Base-by-base conservation (phyloP, 2,888 invertebrate genomes). In the Ommatoiulus sabulosus region DNA sequence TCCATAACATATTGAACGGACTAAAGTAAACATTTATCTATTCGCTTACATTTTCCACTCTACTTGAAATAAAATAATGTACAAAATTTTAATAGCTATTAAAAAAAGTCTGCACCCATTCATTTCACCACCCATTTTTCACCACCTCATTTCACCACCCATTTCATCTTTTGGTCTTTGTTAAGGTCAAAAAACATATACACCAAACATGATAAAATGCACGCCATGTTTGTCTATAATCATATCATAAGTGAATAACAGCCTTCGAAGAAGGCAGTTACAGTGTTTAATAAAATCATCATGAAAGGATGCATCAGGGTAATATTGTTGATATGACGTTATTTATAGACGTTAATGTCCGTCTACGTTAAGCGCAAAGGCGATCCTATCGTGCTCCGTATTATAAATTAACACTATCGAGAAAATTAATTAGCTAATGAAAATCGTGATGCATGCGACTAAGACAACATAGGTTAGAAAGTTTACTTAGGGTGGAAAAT, bases 241-340 rank as follows among this genome's bases (percentile, higher is more conserved):
- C 72, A 20, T 24, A 20, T 24, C 24, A 24, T 10, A 7, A 20
- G 72, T 72, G 20, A 63, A n/a, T 63, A n/a, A 63, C 0, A 63
- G 63, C 63, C 63, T 63, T 0, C 24, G 72, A 72, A 72, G 72
- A 72, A 8, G 72, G 24, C 24, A 72, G 0, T 72, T 20, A 20
- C n/a, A 72, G 72, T 72, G 24, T 72, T 72, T 24, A 72, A 72
- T 72, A 72, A 72, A 72, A 72, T 72, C 24, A 24, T 72, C 72
- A 72, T 72, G 24, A 72, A 72, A 20, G 20, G 72, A 24, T 52
- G 52, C 52, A 52, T 52, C 52, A 10, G 52, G 52, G 35, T 52
- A 52, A 4, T 20, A 24, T 72, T 72, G 72, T 52, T 72, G 24
- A n/a, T 20, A 72, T 72, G 20, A 72, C 72, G 20, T 72, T 17